These are phyloP conservation scores for Anastatus disparis DNA, from an alignment of 1,140 invertebrate genomes.

Conservation along the genomic window DNA sequence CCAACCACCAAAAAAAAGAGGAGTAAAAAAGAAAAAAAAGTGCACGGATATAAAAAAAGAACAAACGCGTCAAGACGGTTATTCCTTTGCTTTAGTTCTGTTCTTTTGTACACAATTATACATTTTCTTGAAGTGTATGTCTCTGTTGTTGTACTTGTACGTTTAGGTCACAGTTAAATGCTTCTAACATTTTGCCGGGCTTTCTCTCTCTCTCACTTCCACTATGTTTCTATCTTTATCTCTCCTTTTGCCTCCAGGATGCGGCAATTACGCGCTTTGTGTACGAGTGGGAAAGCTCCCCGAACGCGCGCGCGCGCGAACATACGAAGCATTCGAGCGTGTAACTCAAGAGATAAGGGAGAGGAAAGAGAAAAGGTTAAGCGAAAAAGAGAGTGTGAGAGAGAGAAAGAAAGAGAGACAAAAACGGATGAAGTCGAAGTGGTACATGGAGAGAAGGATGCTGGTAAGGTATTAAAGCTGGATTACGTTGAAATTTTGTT, in stretches of 20 bases:
- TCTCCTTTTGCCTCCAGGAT: constrained; percentile 27
- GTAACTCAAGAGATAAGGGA: constrained; percentile 21
- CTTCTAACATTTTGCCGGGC: too few species aligned
- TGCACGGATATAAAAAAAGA: too few species aligned
- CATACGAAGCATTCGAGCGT: neutral
- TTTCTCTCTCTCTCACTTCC: neutral
- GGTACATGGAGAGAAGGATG: neutral
- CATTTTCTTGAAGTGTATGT: neutral
- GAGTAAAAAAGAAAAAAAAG: too few species aligned
- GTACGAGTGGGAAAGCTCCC: neutral
- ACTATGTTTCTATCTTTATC: too few species aligned
- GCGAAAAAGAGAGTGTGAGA: neutral
- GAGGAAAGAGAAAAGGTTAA: neutral
- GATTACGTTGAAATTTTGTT: constrained; percentile 19
- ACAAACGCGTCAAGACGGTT: too few species aligned
- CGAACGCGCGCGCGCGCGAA: neutral
- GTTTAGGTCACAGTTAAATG: constrained; percentile 17
- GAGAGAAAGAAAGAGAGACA: neutral
- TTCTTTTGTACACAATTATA: neutral
- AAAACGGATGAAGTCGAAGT: constrained; percentile 23
- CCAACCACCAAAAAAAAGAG: too few species aligned
- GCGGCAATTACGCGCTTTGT: constrained; percentile 25
- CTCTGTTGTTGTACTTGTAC: too few species aligned
- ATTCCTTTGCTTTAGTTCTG: neutral
- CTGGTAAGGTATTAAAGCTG: neutral